Conservation (phyloP, 2,888 invertebrate genomes). For the Limnephilus auricula region DNA sequence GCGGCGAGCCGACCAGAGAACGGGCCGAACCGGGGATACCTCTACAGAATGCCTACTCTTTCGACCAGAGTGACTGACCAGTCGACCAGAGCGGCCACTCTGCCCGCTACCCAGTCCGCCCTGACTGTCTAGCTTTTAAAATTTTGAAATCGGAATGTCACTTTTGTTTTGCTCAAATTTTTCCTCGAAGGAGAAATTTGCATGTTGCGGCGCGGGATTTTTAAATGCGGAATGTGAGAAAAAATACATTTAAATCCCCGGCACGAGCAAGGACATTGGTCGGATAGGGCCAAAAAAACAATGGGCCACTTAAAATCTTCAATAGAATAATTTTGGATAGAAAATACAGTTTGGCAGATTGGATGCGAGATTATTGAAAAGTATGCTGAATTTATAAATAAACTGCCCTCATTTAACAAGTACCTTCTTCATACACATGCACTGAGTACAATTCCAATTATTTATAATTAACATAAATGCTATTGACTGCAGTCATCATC, state of each 20-base stretch:
- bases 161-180: slow-evolving; percentile 40
- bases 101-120: slow-evolving; percentile 29
- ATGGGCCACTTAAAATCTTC: not conserved
- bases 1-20: slow-evolving; percentile 47
- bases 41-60: slow-evolving; percentile 18
- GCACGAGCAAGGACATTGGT: not conserved
- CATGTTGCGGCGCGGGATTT: slow-evolving; percentile 25
- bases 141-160: slow-evolving; percentile 42
- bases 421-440: not conserved
- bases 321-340: not conserved
- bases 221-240: slow-evolving; percentile 34
- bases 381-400: not conserved
- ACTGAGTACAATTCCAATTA: not conserved
- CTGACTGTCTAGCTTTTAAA: slow-evolving; percentile 33
- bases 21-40: slow-evolving; percentile 49
- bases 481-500: not conserved
- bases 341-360: not conserved
- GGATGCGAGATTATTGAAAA: not conserved
- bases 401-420: not conserved
- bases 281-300: not conserved
- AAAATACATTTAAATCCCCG: not conserved
- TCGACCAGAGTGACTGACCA: not conserved
- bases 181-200: slow-evolving; percentile 38
- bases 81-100: slow-evolving; percentile 14
- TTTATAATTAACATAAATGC: not conserved